Evolutionary conservation across 2,888 invertebrate genomes (phyloP).

Genomic region (Empis livida): DNA sequence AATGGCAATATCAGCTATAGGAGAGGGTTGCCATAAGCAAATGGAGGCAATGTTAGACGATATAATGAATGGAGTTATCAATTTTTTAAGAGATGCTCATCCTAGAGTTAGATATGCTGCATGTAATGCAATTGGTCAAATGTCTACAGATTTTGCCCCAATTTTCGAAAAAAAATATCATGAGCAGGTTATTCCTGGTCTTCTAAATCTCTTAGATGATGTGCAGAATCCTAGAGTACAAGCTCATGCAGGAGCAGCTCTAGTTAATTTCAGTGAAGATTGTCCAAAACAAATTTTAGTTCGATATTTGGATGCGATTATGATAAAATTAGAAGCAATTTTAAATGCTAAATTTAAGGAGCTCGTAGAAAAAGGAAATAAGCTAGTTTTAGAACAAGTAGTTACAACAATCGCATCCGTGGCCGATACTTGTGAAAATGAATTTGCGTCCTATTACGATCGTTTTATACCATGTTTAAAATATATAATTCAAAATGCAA

Average conservation of each 20-base stretch:
- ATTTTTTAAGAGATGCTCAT: slow-evolving; percentile 64
- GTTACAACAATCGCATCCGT: slow-evolving; percentile 98
- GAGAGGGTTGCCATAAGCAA: slow-evolving; percentile 97
- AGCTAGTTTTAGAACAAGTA: slow-evolving; percentile 87
- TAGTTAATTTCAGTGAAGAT: slow-evolving; percentile 99
- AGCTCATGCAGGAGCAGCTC: slow-evolving; percentile 78
- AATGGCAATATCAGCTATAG: slow-evolving; percentile 97
- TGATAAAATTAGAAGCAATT: slow-evolving; percentile 80
- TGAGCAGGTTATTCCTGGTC: slow-evolving; percentile 82
- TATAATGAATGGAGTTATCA: slow-evolving; percentile 82
- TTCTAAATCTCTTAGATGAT: slow-evolving; percentile 80
- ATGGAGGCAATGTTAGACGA: slow-evolving; percentile 93
- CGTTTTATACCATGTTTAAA: slow-evolving; percentile 88
- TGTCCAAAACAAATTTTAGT: slow-evolving; percentile 90
- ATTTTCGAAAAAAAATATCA: slow-evolving; percentile 96
- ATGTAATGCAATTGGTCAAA: slow-evolving; percentile 97
- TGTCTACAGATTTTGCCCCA: slow-evolving; percentile 98
- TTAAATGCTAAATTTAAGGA: slow-evolving; percentile 89
- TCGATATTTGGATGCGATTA: slow-evolving; percentile 80
- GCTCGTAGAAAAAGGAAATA: slow-evolving; percentile 85
- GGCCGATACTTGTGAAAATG: slow-evolving; percentile 94
- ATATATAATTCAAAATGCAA: slow-evolving; percentile 92
- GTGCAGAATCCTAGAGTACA: slow-evolving; percentile 82
- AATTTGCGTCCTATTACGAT: slow-evolving; percentile 90
- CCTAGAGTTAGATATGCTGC: slow-evolving; percentile 69